These are phyloP conservation scores for Microcaecilia unicolor DNA, from an alignment of 2,797 vertebrate genomes.

Conservation along the genomic window DNA sequence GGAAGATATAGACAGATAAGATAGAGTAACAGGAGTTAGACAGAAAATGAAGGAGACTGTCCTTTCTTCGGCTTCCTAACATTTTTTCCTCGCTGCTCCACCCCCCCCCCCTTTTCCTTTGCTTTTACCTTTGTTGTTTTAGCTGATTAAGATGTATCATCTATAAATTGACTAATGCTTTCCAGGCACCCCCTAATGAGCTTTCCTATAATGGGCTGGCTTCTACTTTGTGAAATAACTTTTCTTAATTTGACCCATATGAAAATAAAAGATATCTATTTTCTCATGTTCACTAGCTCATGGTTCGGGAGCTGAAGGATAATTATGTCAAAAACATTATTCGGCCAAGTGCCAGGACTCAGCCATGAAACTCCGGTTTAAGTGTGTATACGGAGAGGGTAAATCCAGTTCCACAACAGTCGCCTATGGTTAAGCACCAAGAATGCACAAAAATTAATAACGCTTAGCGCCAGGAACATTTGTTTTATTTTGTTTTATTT, in stretches of 20 bases:
- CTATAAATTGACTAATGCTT: constrained; percentile 59
- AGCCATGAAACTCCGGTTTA: constrained; percentile 24
- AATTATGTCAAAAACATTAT: constrained; percentile 32
- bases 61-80: too few species aligned
- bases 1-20: too few species aligned
- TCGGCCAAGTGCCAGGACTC: constrained; percentile 26
- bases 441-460: too few species aligned
- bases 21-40: too few species aligned
- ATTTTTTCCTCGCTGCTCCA: constrained; percentile 24
- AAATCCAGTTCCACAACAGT: too few species aligned
- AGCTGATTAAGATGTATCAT: constrained; percentile 61
- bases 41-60: too few species aligned
- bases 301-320: constrained; percentile 33
- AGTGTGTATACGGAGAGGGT: too few species aligned
- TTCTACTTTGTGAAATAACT: constrained; percentile 40
- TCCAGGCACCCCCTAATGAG: constrained; percentile 61
- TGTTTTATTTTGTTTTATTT: too few species aligned
- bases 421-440: too few species aligned
- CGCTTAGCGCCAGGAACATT: too few species aligned
- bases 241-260: constrained; percentile 58
- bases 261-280: constrained; percentile 50
- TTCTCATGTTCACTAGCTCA: constrained; percentile 42
- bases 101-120: constrained; percentile 4
- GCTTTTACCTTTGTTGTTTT: constrained; percentile 22
- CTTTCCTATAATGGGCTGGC: constrained; percentile 42